Conservation (phyloP, 2,888 invertebrate genomes). For the Drosophila neotestacea region DNA sequence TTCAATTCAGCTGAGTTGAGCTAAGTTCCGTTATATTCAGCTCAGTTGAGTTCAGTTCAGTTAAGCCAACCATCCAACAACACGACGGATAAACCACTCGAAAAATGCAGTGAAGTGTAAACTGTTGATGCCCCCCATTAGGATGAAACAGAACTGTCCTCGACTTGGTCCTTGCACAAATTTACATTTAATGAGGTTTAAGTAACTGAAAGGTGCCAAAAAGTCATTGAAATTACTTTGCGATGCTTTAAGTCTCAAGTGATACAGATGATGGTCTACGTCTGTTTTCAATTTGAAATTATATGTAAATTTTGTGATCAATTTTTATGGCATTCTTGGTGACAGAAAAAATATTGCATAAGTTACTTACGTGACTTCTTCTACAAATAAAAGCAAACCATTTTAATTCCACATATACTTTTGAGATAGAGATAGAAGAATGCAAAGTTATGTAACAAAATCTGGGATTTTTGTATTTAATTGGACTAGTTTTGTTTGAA, state of each 20-base stretch:
- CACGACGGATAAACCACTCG: conserved; percentile 60
- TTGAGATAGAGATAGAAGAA: too few relatives aligned
- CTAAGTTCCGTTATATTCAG: conserved; percentile 19
- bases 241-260: conserved; percentile 36
- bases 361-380: not conserved
- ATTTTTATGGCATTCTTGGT: not conserved
- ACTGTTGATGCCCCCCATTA: conserved; percentile 61
- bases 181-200: conserved; percentile 78
- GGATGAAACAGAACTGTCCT: conserved; percentile 27
- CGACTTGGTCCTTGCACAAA: conserved; percentile 53
- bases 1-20: conserved; percentile 17
- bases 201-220: conserved; percentile 65
- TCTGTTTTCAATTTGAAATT: conserved; percentile 42
- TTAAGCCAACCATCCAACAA: conserved; percentile 21
- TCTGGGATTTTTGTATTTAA: too few relatives aligned
- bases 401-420: too few relatives aligned
- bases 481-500: not conserved
- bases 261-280: conserved; percentile 26
- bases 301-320: conserved; percentile 45
- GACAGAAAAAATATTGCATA: not conserved
- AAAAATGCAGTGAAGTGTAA: conserved; percentile 67
- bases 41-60: conserved; percentile 10
- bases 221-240: conserved; percentile 39
- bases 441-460: too few relatives aligned
- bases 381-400: too few relatives aligned